phyloP scores from a whole-genome alignment of 92 coral and sea anemone genomes.

The Scolanthus callimorphus region DNA sequence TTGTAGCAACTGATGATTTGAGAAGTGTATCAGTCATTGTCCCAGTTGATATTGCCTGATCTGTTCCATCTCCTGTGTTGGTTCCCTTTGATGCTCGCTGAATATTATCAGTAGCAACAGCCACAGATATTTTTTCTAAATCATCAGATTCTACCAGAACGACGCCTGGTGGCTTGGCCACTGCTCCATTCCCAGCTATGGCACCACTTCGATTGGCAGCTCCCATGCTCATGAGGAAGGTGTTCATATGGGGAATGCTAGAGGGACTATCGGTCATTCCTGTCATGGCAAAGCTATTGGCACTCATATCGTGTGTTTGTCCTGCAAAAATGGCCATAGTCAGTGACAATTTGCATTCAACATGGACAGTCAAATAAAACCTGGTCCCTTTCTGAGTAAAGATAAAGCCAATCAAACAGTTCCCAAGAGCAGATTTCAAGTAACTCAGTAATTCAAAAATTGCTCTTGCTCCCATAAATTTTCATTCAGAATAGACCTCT shows the following conservation, averaged over 20 bases:
- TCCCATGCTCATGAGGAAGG: slow-evolving; percentile 64
- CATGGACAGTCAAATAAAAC: too few species aligned
- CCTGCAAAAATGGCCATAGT: slow-evolving; percentile 4
- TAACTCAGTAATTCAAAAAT: too few species aligned
- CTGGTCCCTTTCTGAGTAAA: too few species aligned
- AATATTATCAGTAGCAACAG: slow-evolving; percentile 73
- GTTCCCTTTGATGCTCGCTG: slow-evolving; percentile 67
- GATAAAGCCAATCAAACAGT: too few species aligned
- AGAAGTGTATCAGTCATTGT: slow-evolving; percentile 87
- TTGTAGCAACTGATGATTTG: slow-evolving; percentile 70
- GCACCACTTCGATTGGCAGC: slow-evolving; percentile 6
- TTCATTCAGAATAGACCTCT: too few species aligned
- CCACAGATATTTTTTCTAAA: slow-evolving; percentile 47
- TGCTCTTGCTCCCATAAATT: too few species aligned
- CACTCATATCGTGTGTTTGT: slow-evolving; percentile 3
- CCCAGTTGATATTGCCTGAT: slow-evolving; percentile 41
- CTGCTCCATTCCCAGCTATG: background rate
- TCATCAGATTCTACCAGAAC: background rate
- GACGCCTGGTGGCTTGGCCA: background rate
- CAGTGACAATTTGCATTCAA: too few species aligned
- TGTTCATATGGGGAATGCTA: slow-evolving; percentile 70
- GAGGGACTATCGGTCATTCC: slow-evolving; percentile 31
- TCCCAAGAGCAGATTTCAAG: too few species aligned
- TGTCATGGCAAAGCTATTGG: slow-evolving; percentile 18
- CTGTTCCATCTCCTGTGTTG: slow-evolving; percentile 54